A percentile compares a stretch with the other conserved stretches of the same genome.
phyloP scores from a whole-genome alignment of 2,113 vertebrate species.

The Pterocles orientalis region DNA sequence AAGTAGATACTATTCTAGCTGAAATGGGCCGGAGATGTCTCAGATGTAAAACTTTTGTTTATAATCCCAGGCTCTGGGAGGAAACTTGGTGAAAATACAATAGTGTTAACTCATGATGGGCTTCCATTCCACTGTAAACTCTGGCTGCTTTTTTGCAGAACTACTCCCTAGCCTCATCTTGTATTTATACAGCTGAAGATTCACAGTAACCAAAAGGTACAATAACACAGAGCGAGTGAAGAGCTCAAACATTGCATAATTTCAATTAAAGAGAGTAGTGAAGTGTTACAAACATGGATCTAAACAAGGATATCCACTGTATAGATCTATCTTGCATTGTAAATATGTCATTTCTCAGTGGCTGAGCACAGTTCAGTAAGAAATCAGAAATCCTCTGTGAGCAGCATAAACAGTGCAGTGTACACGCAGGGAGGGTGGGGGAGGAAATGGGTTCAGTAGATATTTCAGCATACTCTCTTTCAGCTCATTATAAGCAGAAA shows the following conservation, averaged over 20 bases:
- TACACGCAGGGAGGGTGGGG: neutral
- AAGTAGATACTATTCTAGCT: neutral
- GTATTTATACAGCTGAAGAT: neutral
- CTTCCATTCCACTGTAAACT: neutral
- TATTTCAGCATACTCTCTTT: neutral
- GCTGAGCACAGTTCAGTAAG: neutral
- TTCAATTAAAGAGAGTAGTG: neutral
- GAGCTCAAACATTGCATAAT: neutral
- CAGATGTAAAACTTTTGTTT: neutral
- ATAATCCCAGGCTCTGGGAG: neutral
- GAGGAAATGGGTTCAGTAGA: neutral
- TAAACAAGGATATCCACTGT: neutral
- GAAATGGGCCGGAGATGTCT: neutral
- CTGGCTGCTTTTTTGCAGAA: neutral
- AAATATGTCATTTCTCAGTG: neutral
- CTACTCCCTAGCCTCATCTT: neutral
- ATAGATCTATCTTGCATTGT: neutral
- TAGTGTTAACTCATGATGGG: neutral
- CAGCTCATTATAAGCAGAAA: neutral
- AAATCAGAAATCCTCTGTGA: neutral
- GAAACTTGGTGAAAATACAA: neutral
- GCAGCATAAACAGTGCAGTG: neutral
- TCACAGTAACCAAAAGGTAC: neutral
- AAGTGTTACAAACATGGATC: neutral
- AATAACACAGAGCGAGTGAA: neutral